Percentiles rank a stretch among this genome's conserved stretches.
These are phyloP conservation scores for Colletes latitarsis DNA, from an alignment of 1,140 invertebrate species.

Conservation along the genomic window DNA sequence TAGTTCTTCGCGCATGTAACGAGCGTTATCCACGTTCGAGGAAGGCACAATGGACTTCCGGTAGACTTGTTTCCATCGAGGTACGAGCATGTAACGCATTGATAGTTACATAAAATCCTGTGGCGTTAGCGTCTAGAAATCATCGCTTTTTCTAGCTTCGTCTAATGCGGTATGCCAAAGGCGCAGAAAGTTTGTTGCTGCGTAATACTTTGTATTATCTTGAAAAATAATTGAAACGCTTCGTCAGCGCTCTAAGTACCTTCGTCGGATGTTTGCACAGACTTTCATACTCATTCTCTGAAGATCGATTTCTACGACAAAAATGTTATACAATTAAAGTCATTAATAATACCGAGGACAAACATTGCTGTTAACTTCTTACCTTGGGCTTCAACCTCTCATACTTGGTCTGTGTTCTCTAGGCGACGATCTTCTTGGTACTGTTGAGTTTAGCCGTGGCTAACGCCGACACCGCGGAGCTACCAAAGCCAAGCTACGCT, in stretches of 20 bases:
- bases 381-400: background rate
- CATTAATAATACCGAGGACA: too few relatives aligned
- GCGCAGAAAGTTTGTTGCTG: too few relatives aligned
- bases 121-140: background rate
- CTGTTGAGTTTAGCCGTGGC: constrained; percentile 39
- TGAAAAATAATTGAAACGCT: too few relatives aligned
- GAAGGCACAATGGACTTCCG: constrained; percentile 29
- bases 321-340: too few relatives aligned
- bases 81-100: background rate
- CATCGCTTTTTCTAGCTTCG: background rate
- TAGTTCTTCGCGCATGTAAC: background rate
- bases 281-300: too few relatives aligned
- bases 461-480: constrained; percentile 11
- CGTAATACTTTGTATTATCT: too few relatives aligned
- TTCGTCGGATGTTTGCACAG: too few relatives aligned
- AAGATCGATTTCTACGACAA: too few relatives aligned
- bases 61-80: constrained; percentile 19
- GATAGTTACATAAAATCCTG: constrained; percentile 17
- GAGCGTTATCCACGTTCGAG: background rate
- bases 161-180: background rate
- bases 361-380: too few relatives aligned
- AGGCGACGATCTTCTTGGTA: constrained; percentile 62
- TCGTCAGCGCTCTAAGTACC: too few relatives aligned
- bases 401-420: constrained; percentile 33
- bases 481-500: constrained; percentile 82